A percentile compares a stretch with the other conserved stretches of the same genome.
phyloP scores from a whole-genome alignment of 2,113 vertebrate genomes.

The Pelecanoides urinatrix region DNA sequence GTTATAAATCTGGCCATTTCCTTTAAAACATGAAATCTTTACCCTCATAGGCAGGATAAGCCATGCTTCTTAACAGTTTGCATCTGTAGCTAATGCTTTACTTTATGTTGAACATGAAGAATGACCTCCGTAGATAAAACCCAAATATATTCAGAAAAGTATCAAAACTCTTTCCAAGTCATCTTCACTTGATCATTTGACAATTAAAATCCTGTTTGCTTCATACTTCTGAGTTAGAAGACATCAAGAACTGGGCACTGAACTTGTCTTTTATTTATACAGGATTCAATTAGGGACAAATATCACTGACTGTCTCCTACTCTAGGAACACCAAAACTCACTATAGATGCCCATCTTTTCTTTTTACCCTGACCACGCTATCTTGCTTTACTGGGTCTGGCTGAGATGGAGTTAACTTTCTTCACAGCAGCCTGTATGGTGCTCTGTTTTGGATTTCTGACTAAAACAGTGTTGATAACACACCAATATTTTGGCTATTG shows the following conservation, averaged over 20 bases:
- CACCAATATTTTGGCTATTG: background rate
- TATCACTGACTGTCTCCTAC: background rate
- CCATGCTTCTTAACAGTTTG: background rate
- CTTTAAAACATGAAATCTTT: background rate
- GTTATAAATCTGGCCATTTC: background rate
- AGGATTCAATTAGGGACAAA: background rate
- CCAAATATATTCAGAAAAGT: background rate
- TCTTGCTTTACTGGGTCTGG: background rate
- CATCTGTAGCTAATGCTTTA: background rate
- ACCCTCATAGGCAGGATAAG: background rate
- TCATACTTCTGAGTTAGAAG: background rate
- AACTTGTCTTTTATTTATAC: background rate
- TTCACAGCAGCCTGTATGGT: background rate
- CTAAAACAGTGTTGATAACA: background rate
- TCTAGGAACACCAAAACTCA: background rate
- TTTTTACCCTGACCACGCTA: background rate
- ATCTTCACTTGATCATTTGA: background rate
- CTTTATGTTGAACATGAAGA: background rate
- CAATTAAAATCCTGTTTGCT: constrained; percentile 7
- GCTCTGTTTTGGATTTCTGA: background rate
- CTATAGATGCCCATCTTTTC: background rate
- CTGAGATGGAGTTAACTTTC: background rate
- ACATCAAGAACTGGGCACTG: background rate
- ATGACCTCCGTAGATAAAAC: background rate
- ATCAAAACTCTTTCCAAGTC: background rate